Conservation (phyloP, 2,888 invertebrate genomes). For the Rhaphigaster nebulosa region DNA sequence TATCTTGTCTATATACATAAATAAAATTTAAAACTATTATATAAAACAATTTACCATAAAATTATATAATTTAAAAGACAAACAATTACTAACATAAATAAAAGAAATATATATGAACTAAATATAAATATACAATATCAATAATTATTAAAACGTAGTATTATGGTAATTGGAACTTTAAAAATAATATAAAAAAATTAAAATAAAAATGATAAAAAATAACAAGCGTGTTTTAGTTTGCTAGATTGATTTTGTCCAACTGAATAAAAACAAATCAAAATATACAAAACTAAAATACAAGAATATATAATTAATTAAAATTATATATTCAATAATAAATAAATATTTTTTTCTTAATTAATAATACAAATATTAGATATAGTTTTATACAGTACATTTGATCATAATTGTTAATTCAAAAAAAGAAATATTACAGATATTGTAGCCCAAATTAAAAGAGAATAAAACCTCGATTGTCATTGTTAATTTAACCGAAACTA, state of each 20-base stretch:
- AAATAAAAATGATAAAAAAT: background rate
- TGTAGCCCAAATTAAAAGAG: slow-evolving; percentile 42
- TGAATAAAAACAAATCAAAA: slow-evolving; percentile 9
- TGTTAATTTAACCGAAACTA: background rate
- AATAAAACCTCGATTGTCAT: background rate
- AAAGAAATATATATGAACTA: slow-evolving; percentile 26
- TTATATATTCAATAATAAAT: slow-evolving; percentile 18
- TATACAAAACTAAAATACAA: slow-evolving; percentile 28
- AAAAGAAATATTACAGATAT: background rate
- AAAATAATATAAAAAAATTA: background rate
- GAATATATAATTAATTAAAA: slow-evolving; percentile 40
- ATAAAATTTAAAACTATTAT: slow-evolving; percentile 45
- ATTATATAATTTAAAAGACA: slow-evolving; percentile 47
- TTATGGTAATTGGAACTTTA: slow-evolving; percentile 22
- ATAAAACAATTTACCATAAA: slow-evolving; percentile 52
- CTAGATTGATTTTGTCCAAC: slow-evolving; percentile 19
- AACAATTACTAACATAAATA: slow-evolving; percentile 54
- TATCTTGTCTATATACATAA: slow-evolving; percentile 51
- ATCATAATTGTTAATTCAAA: slow-evolving; percentile 22
- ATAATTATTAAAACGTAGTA: background rate
- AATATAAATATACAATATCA: slow-evolving; percentile 36
- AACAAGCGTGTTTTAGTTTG: slow-evolving; percentile 24
- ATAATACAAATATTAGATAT: slow-evolving; percentile 4
- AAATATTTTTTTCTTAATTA: slow-evolving; percentile 7
- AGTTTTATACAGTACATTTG: slow-evolving; percentile 13